Base-by-base conservation (phyloP, 2,888 invertebrate genomes). In the Clanis bilineata region DNA sequence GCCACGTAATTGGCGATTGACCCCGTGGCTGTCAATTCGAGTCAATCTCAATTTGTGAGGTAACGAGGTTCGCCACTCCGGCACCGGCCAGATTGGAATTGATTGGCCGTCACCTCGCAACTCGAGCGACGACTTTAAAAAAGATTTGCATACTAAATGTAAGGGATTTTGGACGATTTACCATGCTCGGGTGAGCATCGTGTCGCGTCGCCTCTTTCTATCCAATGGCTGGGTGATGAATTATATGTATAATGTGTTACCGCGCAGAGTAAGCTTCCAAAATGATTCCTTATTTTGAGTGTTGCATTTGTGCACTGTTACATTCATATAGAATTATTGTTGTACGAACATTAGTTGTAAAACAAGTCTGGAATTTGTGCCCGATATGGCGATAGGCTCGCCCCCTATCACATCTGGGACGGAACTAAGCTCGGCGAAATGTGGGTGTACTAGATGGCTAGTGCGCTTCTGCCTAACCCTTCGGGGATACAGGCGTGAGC, bases 1-100 rank as follows among this genome's bases (percentile, higher is more conserved):
- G 60, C 61, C 69, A 61, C 63, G 68, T 83, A 85, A 85, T 86
- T 85, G 86, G 69, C 73, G 78, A 76, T 84, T 86, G 86, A 85
- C 83, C 84, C 77, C 71, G 70, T 69, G 68, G 60, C 63, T 70
- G 67, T 68, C 67, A 66, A 65, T 68, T 69, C 73, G 69, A 79
- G 79, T 83, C 82, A 80, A 75, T 81, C 82, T 79, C 83, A 82
- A 85, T 85, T 84, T 78, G 76, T 64, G 62, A 64, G 62, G 64
- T 67, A 77, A 78, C 77, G 76, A 72, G 73, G 73, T 71, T 70
- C 68, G 68, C 68, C 72, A 70, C 58, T 58, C 39, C 69, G 71
- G 60, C 58, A 51, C 51, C 69, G 70, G 61, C 69, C 70, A 76
- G 75, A 84, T 84, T 82, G 77, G 69, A 74, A 80, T 78, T 80